Percentiles rank a stretch among this genome's conserved stretches.
Conservation (phyloP, 2,888 invertebrate genomes). For the Vesta saturnalis region DNA sequence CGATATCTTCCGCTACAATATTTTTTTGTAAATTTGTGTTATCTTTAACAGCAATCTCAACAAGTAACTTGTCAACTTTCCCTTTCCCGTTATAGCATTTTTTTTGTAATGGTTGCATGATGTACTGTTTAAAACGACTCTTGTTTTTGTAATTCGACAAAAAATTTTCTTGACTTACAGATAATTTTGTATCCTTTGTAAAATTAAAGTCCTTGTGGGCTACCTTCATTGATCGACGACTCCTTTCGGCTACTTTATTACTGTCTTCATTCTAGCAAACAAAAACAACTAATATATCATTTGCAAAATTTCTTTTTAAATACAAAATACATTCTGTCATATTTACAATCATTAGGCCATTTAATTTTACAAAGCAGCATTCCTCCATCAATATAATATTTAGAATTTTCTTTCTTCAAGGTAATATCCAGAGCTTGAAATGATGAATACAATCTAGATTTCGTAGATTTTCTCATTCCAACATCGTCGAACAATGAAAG, state of each 20-base stretch:
- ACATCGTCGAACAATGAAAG: not conserved
- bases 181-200: not conserved
- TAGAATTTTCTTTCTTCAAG: not conserved
- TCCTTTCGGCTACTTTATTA: not conserved
- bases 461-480: conserved; percentile 15
- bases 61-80: too few relatives aligned
- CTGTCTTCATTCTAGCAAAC: not conserved
- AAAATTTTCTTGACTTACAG: not conserved
- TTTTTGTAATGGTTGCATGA: not conserved
- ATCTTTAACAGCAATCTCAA: too few relatives aligned
- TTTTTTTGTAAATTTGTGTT: too few relatives aligned
- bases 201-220: not conserved
- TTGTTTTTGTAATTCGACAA: too few relatives aligned
- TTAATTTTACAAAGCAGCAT: not conserved
- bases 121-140: too few relatives aligned
- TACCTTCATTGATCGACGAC: not conserved
- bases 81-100: too few relatives aligned
- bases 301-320: not conserved
- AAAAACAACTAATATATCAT: not conserved
- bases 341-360: not conserved
- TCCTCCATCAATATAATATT: not conserved
- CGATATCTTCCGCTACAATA: too few relatives aligned
- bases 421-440: not conserved
- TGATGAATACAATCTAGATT: conserved; percentile 6
- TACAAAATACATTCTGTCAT: not conserved